These are phyloP conservation scores for Tricholaema leucomelas DNA, from an alignment of 2,113 vertebrate species.

Conservation along the genomic window DNA sequence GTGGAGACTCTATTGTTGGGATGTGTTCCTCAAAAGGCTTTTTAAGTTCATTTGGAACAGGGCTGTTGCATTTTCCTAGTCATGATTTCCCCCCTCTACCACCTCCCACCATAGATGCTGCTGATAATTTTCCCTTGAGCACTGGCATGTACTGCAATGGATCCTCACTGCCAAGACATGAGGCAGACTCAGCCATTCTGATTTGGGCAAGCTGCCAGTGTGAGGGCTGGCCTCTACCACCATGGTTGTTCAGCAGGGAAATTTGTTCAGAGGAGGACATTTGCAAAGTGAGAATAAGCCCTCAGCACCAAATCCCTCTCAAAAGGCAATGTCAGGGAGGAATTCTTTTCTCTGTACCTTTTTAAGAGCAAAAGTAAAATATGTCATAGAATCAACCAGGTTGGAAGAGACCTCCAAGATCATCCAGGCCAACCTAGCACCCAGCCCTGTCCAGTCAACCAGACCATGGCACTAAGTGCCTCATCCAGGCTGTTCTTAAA, in stretches of 20 bases:
- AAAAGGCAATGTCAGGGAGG: background rate
- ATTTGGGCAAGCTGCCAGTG: background rate
- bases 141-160: background rate
- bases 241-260: background rate
- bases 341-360: background rate
- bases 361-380: background rate
- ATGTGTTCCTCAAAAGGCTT: background rate
- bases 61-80: background rate
- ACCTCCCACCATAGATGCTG: background rate
- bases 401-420: no score
- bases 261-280: background rate
- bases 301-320: background rate
- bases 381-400: no score
- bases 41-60: background rate
- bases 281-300: background rate
- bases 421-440: no score
- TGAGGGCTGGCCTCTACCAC: background rate
- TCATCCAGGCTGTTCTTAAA: no score
- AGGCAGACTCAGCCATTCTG: background rate
- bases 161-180: background rate
- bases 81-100: background rate
- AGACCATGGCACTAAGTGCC: no score
- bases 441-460: no score
- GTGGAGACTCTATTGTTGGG: background rate
- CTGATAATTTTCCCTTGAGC: background rate